phyloP scores from a whole-genome alignment of 1,140 invertebrate genomes.

The Drosophila neocordata region DNA sequence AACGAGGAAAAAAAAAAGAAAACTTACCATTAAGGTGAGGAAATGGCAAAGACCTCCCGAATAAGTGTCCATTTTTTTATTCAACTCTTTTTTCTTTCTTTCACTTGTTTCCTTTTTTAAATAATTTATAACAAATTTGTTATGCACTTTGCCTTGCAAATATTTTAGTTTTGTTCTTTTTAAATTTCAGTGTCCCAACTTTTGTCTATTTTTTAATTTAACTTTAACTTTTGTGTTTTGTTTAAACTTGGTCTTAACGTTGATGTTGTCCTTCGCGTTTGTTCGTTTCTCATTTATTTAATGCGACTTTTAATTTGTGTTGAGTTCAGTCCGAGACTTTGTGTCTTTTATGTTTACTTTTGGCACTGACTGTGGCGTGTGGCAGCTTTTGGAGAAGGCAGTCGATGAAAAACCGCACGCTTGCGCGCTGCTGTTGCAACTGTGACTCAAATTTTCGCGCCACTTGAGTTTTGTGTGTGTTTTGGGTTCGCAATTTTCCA shows the following conservation, averaged over 20 bases:
- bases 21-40: conserved; percentile 60
- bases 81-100: conserved; percentile 24
- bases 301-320: conserved; percentile 75
- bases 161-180: conserved; percentile 22
- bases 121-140: background rate
- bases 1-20: conserved; percentile 40
- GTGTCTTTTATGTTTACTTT: conserved; percentile 61
- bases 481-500: conserved; percentile 52
- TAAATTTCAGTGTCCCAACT: conserved; percentile 30
- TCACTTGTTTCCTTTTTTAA: background rate
- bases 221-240: conserved; percentile 59
- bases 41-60: conserved; percentile 9
- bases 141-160: conserved; percentile 34
- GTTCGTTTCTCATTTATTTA: conserved; percentile 69
- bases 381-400: conserved; percentile 26
- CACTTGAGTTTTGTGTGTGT: conserved; percentile 79
- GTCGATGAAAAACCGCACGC: conserved; percentile 72
- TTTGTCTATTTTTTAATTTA: conserved; percentile 53
- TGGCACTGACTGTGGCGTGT: conserved; percentile 7
- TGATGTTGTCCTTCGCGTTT: conserved; percentile 13
- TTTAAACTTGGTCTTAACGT: conserved; percentile 49
- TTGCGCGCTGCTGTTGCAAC: conserved; percentile 76
- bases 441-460: conserved; percentile 79
- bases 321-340: conserved; percentile 33
- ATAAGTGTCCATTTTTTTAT: conserved; percentile 51